A percentile compares a stretch with the other conserved stretches of the same genome.
Conservation (phyloP, 2,888 invertebrate genomes). For the Agonopterix alstromeriana region DNA sequence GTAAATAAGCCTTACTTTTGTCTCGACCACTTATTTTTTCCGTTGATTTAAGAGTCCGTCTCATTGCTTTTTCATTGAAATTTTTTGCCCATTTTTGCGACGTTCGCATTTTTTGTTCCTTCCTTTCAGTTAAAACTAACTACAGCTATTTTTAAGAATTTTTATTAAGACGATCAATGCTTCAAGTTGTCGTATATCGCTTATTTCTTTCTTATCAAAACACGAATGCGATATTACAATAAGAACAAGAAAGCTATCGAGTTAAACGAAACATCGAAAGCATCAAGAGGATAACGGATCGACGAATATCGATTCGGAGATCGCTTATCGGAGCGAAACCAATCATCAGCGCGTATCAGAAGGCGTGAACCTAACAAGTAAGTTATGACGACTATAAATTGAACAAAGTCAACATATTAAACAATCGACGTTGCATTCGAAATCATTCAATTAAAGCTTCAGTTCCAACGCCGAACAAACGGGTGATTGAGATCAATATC, state of each 20-base stretch:
- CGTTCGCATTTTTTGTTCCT: background rate
- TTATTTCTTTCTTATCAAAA: slow-evolving; percentile 6
- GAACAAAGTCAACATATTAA: slow-evolving; percentile 57
- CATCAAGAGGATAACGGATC: slow-evolving; percentile 29
- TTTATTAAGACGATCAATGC: background rate
- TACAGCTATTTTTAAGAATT: background rate
- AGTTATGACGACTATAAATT: slow-evolving; percentile 61
- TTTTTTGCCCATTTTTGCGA: background rate
- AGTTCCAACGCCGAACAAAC: slow-evolving; percentile 27
- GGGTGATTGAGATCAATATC: slow-evolving; percentile 61
- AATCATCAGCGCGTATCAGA: slow-evolving; percentile 43
- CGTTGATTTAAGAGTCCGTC: background rate
- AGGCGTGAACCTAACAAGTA: slow-evolving; percentile 51
- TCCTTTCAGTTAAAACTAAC: background rate
- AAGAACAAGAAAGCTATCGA: slow-evolving; percentile 15
- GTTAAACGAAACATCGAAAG: slow-evolving; percentile 13
- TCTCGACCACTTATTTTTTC: slow-evolving; percentile 7
- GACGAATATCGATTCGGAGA: slow-evolving; percentile 35
- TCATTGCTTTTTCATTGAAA: background rate
- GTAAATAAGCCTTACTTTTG: slow-evolving; percentile 53
- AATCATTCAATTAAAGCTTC: slow-evolving; percentile 57
- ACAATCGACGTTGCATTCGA: slow-evolving; percentile 43
- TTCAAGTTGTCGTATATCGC: background rate
- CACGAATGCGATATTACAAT: slow-evolving; percentile 13
- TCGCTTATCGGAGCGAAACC: slow-evolving; percentile 29